Base-by-base conservation (phyloP, 2,888 invertebrate species). In the Myathropa florea region DNA sequence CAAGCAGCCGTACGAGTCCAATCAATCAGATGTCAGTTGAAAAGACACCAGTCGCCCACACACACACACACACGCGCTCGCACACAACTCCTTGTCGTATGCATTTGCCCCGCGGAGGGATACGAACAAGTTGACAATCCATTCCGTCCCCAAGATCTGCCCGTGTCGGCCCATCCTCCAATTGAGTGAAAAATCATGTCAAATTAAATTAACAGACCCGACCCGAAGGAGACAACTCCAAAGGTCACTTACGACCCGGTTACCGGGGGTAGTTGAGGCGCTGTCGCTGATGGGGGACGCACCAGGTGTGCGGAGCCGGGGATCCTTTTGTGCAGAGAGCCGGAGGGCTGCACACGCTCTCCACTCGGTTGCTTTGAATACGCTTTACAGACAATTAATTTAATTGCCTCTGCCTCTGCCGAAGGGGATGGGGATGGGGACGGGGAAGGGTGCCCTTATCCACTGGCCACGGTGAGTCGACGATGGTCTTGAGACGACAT, bases 121-220 rank as follows among this genome's bases (percentile, higher is more conserved):
- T 36, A 61, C 55, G 39, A 64, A 84, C 71, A 73, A 67, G 60
- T 80, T 67, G 68, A 70, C 80, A 79, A 72, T 30, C 63, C 18
- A 68, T 55, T 36, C 61, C 14, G 30, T 21, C 28, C 46, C 7
- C 59, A 33, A 33, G 33, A 10, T 10, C 30, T 2, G 23, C 33
- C 28, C 28, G 28, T 23, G 14, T 46, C 18, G 46, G 18, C 60
- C 23, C 57, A 36, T 28, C 57, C 61, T 79, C 70, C 60, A 46
- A 30, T 33, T 71, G 81, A 85, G 84, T 85, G 84, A 85, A 85
- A 85, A 85, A 85, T 85, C 84, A 85, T 85, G 84, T 85, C 81
- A 77, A 85, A 85, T 85, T 85, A 85, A 85, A 81, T 85, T 85
- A 85, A 76, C 82, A 64, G 61, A 68, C 68, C 77, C 77, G 30